Base-by-base conservation (phyloP, 2,888 invertebrate species). In the Nomada fucata region DNA sequence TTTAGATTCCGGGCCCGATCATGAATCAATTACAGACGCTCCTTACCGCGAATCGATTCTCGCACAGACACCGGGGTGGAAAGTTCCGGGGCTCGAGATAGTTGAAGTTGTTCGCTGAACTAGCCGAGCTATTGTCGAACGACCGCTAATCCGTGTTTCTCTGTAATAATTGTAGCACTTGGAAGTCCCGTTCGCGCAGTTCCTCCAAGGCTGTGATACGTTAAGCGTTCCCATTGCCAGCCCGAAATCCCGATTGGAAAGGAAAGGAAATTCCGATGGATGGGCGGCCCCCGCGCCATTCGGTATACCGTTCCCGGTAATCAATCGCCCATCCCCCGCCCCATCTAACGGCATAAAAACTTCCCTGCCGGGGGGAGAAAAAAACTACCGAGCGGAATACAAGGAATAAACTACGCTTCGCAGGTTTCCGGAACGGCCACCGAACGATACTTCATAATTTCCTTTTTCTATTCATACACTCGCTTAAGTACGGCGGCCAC, bases 161-260 rank as follows among this genome's bases (percentile, higher is more conserved):
- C 23, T 67, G 61, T 50, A 72, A 80, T 63, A 72, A 80, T 72
- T 77, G 50, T 13, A 42, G 42, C 67, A 36, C 26, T 76, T 47
- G 52, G 52, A 23, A 20, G 20, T n/a, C n/a, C 13, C 29, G n/a
- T 57, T 57, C 13, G 15, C 15, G n/a, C 53, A 42, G 29, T 18
- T 11, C 9, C 47, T 23, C 69, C 26, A 18, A n/a, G 1, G 13
- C 42, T 53, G 53, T 36, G 36, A 61, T 36, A 18, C 53, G 4
- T 20, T 23, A n/a, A n/a, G 36, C 63, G 55, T 76, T 70, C 64
- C 72, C 60, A 72, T 77, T 77, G 72, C 53, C n/a, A 20, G 36
- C 29, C 36, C 36, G 36, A 36, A 7, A 36, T 36, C 36, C 36
- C 36, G 36, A 18, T 5, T n/a, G 3, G 42, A 4, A 63, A 63